phyloP scores from a whole-genome alignment of 2,113 vertebrate species.

The Nyctibius bracteatus region DNA sequence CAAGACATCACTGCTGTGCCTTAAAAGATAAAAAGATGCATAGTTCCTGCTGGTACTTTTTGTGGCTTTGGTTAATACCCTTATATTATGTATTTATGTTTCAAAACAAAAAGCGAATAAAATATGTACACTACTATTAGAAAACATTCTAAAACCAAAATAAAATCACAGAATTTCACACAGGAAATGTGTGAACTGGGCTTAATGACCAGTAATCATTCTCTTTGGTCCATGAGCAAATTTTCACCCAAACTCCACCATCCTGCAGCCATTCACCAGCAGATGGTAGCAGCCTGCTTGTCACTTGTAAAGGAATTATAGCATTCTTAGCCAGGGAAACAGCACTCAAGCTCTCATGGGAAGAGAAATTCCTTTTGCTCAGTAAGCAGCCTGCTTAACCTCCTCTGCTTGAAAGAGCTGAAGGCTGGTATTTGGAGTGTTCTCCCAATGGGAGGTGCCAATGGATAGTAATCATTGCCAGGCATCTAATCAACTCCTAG shows the following conservation, averaged over 20 bases:
- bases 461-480: slow-evolving; percentile 23
- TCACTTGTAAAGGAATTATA: slow-evolving; percentile 27
- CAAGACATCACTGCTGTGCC: not conserved
- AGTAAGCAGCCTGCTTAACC: slow-evolving; percentile 47
- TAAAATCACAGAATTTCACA: not conserved
- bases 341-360: not conserved
- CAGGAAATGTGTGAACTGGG: not conserved
- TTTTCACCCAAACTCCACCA: not conserved
- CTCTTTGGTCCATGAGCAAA: not conserved
- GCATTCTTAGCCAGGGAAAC: not conserved
- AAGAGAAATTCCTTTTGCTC: slow-evolving; percentile 54
- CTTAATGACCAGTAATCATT: not conserved
- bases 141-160: not conserved
- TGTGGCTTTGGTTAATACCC: not conserved
- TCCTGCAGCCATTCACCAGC: not conserved
- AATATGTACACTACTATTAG: not conserved
- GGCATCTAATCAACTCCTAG: slow-evolving; percentile 12
- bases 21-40: not conserved
- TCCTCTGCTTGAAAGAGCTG: slow-evolving; percentile 18
- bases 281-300: slow-evolving; percentile 38
- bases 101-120: not conserved
- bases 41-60: not conserved
- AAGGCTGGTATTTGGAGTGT: slow-evolving; percentile 21
- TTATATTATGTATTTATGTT: not conserved
- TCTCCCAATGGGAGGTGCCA: slow-evolving; percentile 29